Evolutionary conservation across 2,113 vertebrate species (phyloP).

Genomic region (Clinocottus analis): DNA sequence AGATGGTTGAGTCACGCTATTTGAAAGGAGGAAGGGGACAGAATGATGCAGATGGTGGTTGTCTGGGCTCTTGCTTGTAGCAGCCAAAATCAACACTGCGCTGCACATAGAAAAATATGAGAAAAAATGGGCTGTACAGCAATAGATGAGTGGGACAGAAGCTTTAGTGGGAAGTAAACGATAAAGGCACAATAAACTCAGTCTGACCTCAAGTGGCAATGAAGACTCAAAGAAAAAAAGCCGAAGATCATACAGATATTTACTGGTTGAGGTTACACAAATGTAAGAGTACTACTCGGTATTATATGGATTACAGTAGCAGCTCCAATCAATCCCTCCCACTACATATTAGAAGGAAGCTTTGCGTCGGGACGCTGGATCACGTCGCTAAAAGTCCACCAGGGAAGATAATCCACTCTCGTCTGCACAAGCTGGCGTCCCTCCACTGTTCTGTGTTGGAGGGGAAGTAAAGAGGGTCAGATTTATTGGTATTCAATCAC

Average conservation of each 20-base stretch:
- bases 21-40: conserved; percentile 10
- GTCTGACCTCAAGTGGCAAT: background rate
- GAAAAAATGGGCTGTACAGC: conserved; percentile 8
- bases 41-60: conserved; percentile 47
- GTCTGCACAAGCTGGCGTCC: conserved; percentile 39
- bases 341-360: conserved; percentile 48
- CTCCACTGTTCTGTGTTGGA: conserved; percentile 30
- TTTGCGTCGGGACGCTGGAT: conserved; percentile 35
- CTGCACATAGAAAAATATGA: conserved; percentile 5
- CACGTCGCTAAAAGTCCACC: conserved; percentile 40
- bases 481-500: conserved; percentile 69
- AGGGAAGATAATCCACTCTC: conserved; percentile 58
- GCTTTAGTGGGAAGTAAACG: background rate
- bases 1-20: conserved; percentile 23
- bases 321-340: conserved; percentile 41
- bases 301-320: conserved; percentile 39
- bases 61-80: conserved; percentile 6
- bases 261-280: conserved; percentile 10
- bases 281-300: background rate
- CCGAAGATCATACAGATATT: background rate
- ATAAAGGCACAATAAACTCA: background rate
- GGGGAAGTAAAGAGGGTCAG: conserved; percentile 49
- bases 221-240: conserved; percentile 17
- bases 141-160: background rate
- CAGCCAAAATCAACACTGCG: conserved; percentile 20